Evolutionary conservation across 2,113 vertebrate genomes (phyloP).

Genomic region (Hypocryptadius cinnamomeus): DNA sequence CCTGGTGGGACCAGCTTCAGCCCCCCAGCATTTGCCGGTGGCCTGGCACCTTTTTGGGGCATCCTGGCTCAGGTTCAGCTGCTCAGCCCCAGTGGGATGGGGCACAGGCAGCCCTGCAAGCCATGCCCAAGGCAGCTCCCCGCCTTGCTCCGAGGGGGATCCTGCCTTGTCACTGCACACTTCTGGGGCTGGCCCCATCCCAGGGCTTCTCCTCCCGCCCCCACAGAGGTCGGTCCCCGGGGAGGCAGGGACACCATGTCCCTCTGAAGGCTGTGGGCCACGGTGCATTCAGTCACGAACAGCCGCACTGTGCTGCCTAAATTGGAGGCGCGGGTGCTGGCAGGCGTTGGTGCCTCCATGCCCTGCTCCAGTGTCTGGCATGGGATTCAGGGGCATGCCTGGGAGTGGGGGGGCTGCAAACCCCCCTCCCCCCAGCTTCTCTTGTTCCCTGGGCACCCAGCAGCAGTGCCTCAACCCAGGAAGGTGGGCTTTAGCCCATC

Average conservation of each 20-base stretch:
- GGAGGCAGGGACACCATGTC: background rate
- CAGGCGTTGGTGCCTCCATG: background rate
- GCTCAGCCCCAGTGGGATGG: fast-evolving
- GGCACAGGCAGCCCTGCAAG: background rate
- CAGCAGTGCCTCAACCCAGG: background rate
- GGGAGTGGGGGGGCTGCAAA: background rate
- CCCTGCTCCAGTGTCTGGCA: background rate
- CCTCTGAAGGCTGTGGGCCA: background rate
- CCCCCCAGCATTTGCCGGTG: fast-evolving
- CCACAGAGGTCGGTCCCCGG: background rate
- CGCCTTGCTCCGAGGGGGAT: background rate
- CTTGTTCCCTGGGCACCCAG: background rate
- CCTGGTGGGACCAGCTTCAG: background rate
- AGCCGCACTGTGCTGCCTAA: background rate
- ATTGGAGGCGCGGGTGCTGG: background rate
- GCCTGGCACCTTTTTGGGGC: background rate
- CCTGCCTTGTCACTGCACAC: fast-evolving
- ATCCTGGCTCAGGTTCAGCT: background rate
- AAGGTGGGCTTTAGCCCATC: background rate
- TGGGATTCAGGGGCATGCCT: fast-evolving
- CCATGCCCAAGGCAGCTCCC: background rate
- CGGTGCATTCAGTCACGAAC: background rate
- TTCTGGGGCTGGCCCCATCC: background rate
- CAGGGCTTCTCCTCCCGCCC: background rate
- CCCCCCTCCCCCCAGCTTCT: background rate